Evolutionary conservation across 2,888 invertebrate genomes (phyloP), one percentile per base, ranked within the genome.

Genomic region (Listrodromus nycthemerus): DNA sequence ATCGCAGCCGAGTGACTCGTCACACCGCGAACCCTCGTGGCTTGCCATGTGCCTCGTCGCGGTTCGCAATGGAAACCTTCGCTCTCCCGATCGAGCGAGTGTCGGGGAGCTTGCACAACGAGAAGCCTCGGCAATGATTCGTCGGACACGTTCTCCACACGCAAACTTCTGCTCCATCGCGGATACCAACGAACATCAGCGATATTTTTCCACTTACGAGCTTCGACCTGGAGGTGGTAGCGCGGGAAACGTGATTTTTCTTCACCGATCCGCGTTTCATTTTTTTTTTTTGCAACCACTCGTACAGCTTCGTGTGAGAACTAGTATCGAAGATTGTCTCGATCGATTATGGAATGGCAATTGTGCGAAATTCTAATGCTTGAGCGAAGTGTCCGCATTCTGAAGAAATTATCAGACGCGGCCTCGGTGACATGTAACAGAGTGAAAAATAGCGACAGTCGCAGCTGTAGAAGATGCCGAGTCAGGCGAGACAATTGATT

Each of bases 1-100:
- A 50, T 37, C n/a, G 7, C 10, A 19, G 8, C 7, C 45, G 13
- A 2, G 2, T 16, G 41, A 70, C 30, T 66, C 45, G 75, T 83
- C 69, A 76, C 63, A 75, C 24, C 66, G 82, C 74, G 7, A 67
- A 80, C 83, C 90, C 83, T 63, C 85, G 86, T 83, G 74, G 24
- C 80, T 52, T 63, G 67, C 84, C 77, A 78, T 65, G 81, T 77
- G 78, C 82, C 52, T 41, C 45, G 41, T 27, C 27, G 24, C 48
- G 19, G 7, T 80, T 82, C 80, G 33, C 63, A 75, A 77, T 48
- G 52, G 52, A 73, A 76, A 27, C 50, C 66, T 52, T 75, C 52
- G 7, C 16, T 65, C 65, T 55, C 27, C 7, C 24, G 19, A 16
- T 50, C n/a, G n/a, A 50, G 24, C 50, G 55, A 55, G 41, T 76